phyloP scores from a whole-genome alignment of 2,888 invertebrate species.

The Diplolepis rosae region DNA sequence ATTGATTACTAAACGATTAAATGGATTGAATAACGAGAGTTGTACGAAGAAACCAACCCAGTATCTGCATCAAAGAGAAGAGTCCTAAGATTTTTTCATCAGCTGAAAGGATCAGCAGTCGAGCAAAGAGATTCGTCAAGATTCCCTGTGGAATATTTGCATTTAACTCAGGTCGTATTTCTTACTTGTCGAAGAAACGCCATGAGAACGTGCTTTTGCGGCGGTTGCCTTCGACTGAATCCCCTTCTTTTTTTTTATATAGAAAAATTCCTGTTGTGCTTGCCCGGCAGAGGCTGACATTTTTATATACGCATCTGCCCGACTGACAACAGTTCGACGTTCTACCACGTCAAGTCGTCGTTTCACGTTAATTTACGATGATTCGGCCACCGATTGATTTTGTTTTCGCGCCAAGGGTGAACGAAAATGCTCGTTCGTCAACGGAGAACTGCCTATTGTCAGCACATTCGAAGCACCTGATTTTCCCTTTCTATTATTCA shows the following conservation, averaged over 20 bases:
- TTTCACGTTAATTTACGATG: constrained; percentile 66
- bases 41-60: no score
- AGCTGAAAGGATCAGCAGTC: constrained; percentile 8
- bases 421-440: constrained; percentile 38
- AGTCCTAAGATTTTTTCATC: not conserved
- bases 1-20: no score
- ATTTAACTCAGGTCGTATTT: constrained; percentile 27
- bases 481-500: no score
- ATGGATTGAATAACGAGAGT: no score
- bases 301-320: constrained; percentile 58
- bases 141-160: constrained; percentile 23
- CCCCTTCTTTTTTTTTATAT: constrained; percentile 35
- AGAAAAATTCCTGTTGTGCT: constrained; percentile 17
- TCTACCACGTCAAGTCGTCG: constrained; percentile 55
- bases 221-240: constrained; percentile 21
- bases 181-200: constrained; percentile 32
- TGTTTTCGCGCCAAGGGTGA: constrained; percentile 43
- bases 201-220: constrained; percentile 31
- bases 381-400: constrained; percentile 68
- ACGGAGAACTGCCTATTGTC: constrained; percentile 9
- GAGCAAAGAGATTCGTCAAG: constrained; percentile 15
- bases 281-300: constrained; percentile 49
- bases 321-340: constrained; percentile 54
- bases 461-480: constrained; percentile 20
- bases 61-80: no score